Conservation (phyloP, 2,113 vertebrate species). For the Crotalus horridus region DNA sequence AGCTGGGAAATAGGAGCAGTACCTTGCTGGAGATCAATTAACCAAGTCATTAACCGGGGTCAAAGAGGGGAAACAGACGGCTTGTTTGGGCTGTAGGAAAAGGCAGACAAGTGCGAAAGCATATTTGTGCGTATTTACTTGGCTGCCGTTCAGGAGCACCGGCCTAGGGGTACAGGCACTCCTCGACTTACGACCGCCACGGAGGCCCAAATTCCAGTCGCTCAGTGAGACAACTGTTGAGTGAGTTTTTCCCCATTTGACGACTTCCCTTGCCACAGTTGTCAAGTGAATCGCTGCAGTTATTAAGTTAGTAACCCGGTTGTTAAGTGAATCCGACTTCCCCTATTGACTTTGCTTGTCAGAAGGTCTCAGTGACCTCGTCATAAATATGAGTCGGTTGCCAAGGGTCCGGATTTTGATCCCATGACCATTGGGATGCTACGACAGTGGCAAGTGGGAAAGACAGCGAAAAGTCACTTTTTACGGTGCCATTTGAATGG, state of each 20-base stretch:
- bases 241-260: background rate
- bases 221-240: too few relatives aligned
- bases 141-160: background rate
- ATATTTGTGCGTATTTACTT: background rate
- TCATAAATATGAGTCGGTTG: too few relatives aligned
- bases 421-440: too few relatives aligned
- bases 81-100: background rate
- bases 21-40: slow-evolving; percentile 54
- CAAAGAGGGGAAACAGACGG: background rate
- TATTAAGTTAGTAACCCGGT: background rate
- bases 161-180: background rate
- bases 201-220: background rate
- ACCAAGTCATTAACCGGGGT: slow-evolving; percentile 25
- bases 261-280: too few relatives aligned
- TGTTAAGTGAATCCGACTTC: background rate
- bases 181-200: background rate
- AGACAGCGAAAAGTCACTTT: too few relatives aligned
- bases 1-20: slow-evolving; percentile 1
- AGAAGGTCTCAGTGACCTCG: background rate
- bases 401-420: too few relatives aligned
- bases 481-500: too few relatives aligned
- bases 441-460: too few relatives aligned
- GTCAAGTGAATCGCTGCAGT: background rate
- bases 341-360: background rate
- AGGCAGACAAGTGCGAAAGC: background rate